Evolutionary conservation across 1,140 invertebrate species (phyloP), one percentile per base, ranked within the genome.

Genomic region (Lepidurus couesii): DNA sequence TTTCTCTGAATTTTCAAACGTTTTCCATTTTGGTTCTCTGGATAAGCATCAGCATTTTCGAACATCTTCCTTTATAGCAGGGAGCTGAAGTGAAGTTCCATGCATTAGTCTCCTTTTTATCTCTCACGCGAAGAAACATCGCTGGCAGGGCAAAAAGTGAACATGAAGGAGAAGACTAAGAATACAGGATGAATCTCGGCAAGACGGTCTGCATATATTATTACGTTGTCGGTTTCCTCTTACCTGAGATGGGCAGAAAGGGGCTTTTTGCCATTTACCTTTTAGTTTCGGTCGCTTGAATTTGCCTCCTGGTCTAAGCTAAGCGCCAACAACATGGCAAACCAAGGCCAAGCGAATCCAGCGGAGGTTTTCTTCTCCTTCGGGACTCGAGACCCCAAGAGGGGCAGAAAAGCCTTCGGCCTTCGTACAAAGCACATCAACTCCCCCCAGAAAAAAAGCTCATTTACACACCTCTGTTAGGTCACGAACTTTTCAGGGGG

Each of bases 161-260:
- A 4, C 53, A 65, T 65, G 53, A 65, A 21, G 21, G 13, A 4
- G 6, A 21, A 65, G 21, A 4, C 53, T 65, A 65, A 65, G 9
- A 9, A 65, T 65, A 65, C 8, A 21, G 21, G 13, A 65, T 65
- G 13, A 13, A 65, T 65, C 53, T 65, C 53, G 13, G 53, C 53
- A 65, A 65, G 21, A 65, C 8, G 53, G 53, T 65, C 53, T 65
- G 53, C 53, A 65, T 65, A 65, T 21, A 65, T 65, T 65, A 65
- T 65, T 65, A 65, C 53, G 21, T 65, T 65, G 53, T 65, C 53
- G 53, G 53, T 16, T 9, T 13, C 53, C 21, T 65, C 53, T 16
- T 65, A 65, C 53, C 53, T 65, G 9, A 65, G 53, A 7, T 65
- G 21, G 53, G 16, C 53, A 16, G 21, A 16, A 65, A 11, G 45